These are phyloP conservation scores for Xerus rutilus DNA, from an alignment of 2,797 vertebrate species.

Conservation along the genomic window DNA sequence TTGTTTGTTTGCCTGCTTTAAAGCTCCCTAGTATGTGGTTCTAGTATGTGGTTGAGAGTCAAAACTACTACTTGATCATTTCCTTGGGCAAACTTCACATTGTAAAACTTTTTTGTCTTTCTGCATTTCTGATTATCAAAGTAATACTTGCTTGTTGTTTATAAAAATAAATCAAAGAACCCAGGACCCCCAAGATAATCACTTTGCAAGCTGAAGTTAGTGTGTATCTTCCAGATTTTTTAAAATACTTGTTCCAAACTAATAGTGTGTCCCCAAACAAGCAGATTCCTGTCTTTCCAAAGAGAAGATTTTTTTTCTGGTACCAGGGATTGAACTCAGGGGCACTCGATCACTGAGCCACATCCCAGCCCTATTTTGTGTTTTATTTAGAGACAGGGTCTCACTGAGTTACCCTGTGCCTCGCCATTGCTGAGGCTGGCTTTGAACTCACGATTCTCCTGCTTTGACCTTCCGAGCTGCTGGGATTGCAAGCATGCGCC, in stretches of 20 bases:
- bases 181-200: background rate
- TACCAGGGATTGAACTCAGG: too few relatives aligned
- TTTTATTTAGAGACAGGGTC: too few relatives aligned
- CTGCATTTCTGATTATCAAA: conserved; percentile 12
- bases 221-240: background rate
- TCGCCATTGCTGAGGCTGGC: too few relatives aligned
- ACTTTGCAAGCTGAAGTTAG: background rate
- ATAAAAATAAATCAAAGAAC: background rate
- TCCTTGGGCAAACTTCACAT: background rate
- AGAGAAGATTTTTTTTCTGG: background rate
- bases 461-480: too few relatives aligned
- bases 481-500: too few relatives aligned
- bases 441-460: too few relatives aligned
- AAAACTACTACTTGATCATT: background rate
- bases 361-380: too few relatives aligned
- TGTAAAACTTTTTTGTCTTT: conserved; percentile 29
- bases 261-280: background rate
- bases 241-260: background rate
- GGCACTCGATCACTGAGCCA: background rate
- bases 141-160: background rate
- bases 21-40: conserved; percentile 2
- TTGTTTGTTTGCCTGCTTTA: background rate
- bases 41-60: background rate
- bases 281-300: background rate
- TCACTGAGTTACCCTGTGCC: too few relatives aligned